These are phyloP conservation scores for Hyposmocoma kahamanoa DNA, from an alignment of 1,140 invertebrate species.

Conservation along the genomic window DNA sequence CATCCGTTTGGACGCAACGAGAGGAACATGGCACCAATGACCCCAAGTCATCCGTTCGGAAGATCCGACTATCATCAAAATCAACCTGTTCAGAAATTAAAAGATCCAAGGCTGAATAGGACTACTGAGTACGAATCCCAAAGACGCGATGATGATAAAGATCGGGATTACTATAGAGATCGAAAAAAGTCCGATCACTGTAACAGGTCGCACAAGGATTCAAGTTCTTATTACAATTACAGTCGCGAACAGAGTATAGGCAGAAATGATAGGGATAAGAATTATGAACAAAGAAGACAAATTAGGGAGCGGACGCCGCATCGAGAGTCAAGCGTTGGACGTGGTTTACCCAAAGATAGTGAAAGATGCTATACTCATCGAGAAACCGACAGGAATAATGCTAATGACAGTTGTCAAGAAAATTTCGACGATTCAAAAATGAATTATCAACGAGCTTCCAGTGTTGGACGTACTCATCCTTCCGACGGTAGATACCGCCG, in stretches of 20 bases:
- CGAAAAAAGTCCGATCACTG: slow-evolving; percentile 18
- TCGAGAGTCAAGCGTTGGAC: slow-evolving; percentile 27
- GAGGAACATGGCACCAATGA: slow-evolving; percentile 21
- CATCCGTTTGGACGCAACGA: slow-evolving; percentile 34
- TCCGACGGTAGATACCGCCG: slow-evolving; percentile 10
- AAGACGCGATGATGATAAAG: slow-evolving; percentile 18
- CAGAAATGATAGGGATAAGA: slow-evolving; percentile 33
- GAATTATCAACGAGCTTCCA: slow-evolving; percentile 25
- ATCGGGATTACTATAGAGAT: slow-evolving; percentile 24
- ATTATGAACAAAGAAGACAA: slow-evolving; percentile 19
- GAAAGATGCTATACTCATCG: slow-evolving; percentile 25
- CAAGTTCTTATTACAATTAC: slow-evolving; percentile 16
- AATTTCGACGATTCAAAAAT: slow-evolving; percentile 20
- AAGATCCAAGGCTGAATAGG: slow-evolving; percentile 45
- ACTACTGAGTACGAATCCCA: slow-evolving; percentile 24
- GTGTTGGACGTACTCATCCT: slow-evolving; percentile 13
- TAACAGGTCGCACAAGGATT: slow-evolving; percentile 11
- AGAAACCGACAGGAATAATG: slow-evolving; percentile 11
- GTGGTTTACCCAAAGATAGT: slow-evolving; percentile 25
- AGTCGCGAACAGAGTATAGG: slow-evolving; percentile 26
- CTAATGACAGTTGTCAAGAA: slow-evolving; percentile 17
- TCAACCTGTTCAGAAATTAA: slow-evolving; percentile 33
- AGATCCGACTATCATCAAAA: slow-evolving; percentile 26
- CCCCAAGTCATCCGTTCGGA: slow-evolving; percentile 40
- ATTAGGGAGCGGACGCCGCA: slow-evolving; percentile 20